Base-by-base conservation (phyloP, 2,797 vertebrate genomes). In the Fistularia tabacaria region DNA sequence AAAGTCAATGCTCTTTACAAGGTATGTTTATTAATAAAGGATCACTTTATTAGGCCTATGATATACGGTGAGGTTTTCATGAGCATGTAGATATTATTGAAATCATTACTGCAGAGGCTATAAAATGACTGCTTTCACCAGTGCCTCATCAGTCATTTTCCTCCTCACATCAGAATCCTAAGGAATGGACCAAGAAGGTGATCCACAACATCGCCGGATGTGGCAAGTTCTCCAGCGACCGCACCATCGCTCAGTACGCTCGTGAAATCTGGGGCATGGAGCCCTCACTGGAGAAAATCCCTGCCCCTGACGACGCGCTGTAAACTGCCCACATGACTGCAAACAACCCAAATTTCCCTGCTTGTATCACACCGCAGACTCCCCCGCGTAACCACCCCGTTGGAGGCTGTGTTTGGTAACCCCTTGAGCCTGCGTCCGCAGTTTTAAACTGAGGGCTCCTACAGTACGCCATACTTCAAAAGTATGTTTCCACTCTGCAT, bases 211-310 rank as follows among this genome's bases (percentile, higher is more conserved):
- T 96, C n/a, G 94, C 94, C 10, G 89, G 89, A 9, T 92, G 91
- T 4, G 94, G 94, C 66, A 97, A 96, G 79, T 97, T 97, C 90
- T 96, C 94, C 70, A 97, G 95, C 0, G 95, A 97, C 77, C 92
- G 94, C 69, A 97, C 94, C 69, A 96, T 97, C 9, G 25, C 90
- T 14, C 90, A 97, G 73, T 97, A 97, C 0, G 94, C 95, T 45
- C 89, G 93, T 6, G 93, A 97, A 84, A 97, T 97, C 80, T 97
- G 95, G 95, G 94, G 93, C 0, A 67, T 95, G 38, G 93, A 96
- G 70, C 94, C 95, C 49, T 90, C 83, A 1, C 81, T 89, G 3
- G 88, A 93, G 73, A 92, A 91, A 71, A 85, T 97, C 52, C 75
- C 93, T 0, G 86, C 92, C 37, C 94, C 94, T 0, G 93, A 95